These are phyloP conservation scores for Anas capensis DNA, from an alignment of 2,797 vertebrate species.

Conservation along the genomic window DNA sequence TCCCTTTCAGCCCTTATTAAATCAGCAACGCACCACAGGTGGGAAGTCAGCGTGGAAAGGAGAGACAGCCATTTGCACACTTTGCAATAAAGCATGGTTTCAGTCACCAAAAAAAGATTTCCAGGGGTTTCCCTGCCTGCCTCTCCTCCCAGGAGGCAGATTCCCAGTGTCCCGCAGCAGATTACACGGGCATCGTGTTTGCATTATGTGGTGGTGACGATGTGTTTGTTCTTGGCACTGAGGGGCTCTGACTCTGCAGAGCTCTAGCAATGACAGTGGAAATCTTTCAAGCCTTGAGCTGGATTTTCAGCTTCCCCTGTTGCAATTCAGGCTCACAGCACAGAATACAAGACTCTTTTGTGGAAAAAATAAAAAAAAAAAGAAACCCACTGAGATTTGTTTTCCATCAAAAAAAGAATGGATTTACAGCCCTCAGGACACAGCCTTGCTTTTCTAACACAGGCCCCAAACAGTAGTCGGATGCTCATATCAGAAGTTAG, in stretches of 20 bases:
- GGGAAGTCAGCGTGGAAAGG: slow-evolving; percentile 67
- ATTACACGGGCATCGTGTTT: slow-evolving; percentile 47
- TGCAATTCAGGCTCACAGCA: background rate
- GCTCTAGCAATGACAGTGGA: slow-evolving; percentile 52
- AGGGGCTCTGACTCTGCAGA: slow-evolving; percentile 23
- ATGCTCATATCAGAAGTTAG: slow-evolving; percentile 13
- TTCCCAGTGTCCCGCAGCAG: slow-evolving; percentile 38
- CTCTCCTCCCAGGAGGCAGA: slow-evolving; percentile 22
- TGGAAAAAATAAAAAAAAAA: accelerated
- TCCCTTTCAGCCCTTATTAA: slow-evolving; percentile 80
- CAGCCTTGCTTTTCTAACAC: slow-evolving; percentile 30
- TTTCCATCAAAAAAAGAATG: slow-evolving; percentile 56
- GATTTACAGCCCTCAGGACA: slow-evolving; percentile 56
- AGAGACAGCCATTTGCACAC: background rate
- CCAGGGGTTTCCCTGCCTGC: slow-evolving; percentile 50
- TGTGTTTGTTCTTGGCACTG: slow-evolving; percentile 60
- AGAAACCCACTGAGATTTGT: slow-evolving; percentile 37
- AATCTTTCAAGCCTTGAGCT: slow-evolving; percentile 53
- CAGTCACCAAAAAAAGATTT: slow-evolving; percentile 48
- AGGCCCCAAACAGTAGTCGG: background rate
- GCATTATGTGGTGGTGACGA: slow-evolving; percentile 48
- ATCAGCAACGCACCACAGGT: slow-evolving; percentile 74
- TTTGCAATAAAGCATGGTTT: slow-evolving; percentile 24
- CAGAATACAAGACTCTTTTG: slow-evolving; percentile 46
- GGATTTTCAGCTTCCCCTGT: slow-evolving; percentile 18